These are phyloP conservation scores for Genyomyrus donnyi DNA, from an alignment of 2,113 vertebrate species.

Conservation along the genomic window DNA sequence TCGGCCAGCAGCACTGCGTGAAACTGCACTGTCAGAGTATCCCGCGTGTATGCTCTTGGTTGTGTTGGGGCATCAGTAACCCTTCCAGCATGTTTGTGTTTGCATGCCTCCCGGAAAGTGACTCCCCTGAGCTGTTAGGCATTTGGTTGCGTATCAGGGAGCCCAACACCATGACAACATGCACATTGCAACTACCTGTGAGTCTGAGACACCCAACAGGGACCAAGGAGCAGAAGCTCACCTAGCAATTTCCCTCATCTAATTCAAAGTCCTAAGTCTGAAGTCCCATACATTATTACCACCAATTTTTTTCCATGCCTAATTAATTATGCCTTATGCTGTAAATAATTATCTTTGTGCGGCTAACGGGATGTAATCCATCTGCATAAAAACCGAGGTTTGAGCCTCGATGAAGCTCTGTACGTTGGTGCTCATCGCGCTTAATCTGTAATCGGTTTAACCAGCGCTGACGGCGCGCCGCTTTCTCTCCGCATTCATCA, in stretches of 20 bases:
- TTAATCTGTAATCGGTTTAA: conserved; percentile 32
- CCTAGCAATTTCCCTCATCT: neutral
- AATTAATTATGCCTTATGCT: neutral
- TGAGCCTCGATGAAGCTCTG: neutral
- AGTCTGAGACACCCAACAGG: neutral
- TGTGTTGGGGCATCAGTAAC: neutral
- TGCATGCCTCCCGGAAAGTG: neutral
- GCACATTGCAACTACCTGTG: neutral
- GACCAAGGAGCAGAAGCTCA: neutral
- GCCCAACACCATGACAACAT: neutral
- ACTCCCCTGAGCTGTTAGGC: neutral
- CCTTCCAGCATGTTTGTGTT: neutral
- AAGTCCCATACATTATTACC: neutral
- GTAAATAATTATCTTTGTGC: neutral
- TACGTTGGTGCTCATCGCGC: conserved; percentile 5
- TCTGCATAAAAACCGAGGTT: neutral
- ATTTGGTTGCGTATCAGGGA: neutral
- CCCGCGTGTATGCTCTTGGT: neutral
- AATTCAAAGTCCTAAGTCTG: conserved; percentile 4
- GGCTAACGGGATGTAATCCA: neutral
- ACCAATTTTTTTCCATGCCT: neutral
- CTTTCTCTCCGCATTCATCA: conserved; percentile 29
- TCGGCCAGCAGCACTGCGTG: neutral
- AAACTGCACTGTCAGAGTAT: neutral
- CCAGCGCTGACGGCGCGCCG: neutral